Evolutionary conservation across 2,797 vertebrate genomes (phyloP).

Genomic region (Discoglossus pictus): DNA sequence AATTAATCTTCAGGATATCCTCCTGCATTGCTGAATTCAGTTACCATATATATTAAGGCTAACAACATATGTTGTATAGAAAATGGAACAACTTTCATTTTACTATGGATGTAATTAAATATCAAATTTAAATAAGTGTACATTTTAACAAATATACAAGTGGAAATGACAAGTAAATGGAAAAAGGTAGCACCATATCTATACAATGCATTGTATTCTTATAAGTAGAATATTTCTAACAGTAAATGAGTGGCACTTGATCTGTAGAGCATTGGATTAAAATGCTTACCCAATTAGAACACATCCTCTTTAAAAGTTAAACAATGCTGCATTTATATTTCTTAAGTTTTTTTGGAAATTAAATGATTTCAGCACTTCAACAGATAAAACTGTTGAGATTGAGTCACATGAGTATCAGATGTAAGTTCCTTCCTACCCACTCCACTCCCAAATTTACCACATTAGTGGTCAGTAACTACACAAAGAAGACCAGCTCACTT

Average conservation of each 20-base stretch:
- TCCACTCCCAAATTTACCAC: constrained; percentile 25
- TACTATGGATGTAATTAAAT: too few relatives aligned
- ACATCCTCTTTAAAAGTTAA: not conserved
- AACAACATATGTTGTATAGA: too few relatives aligned
- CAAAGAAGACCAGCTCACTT: constrained; percentile 51
- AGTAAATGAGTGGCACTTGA: not conserved
- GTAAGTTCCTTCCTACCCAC: constrained; percentile 39
- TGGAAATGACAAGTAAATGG: not conserved
- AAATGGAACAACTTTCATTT: too few relatives aligned
- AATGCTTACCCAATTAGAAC: not conserved
- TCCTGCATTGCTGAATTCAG: too few relatives aligned
- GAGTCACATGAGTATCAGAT: constrained; percentile 28
- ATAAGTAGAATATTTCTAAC: not conserved
- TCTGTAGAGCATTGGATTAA: not conserved
- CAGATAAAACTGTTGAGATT: constrained; percentile 1
- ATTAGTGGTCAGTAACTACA: constrained; percentile 61
- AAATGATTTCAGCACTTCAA: not conserved
- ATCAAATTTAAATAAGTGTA: too few relatives aligned
- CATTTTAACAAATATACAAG: not conserved
- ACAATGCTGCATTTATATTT: constrained; percentile 1
- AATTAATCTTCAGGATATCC: too few relatives aligned
- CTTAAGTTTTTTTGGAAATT: not conserved
- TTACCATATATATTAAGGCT: too few relatives aligned
- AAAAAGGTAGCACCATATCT: too few relatives aligned
- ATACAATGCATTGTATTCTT: too few relatives aligned